These are phyloP conservation scores for Cephonodes hylas DNA, from an alignment of 2,888 invertebrate species.

Conservation along the genomic window DNA sequence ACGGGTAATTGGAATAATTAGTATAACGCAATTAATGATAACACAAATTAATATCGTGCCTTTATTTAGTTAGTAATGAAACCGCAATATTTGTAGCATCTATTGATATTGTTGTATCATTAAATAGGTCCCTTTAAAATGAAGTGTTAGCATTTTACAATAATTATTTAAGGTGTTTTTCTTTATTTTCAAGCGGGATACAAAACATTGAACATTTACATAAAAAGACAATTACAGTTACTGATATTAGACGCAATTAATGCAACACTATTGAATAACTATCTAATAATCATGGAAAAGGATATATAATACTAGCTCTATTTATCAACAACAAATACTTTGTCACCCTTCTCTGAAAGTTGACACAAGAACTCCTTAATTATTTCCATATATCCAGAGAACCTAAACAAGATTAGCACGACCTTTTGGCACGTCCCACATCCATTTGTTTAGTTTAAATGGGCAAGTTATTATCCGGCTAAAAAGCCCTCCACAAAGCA, in stretches of 20 bases:
- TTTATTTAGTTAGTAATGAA: neutral
- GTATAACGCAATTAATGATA: neutral
- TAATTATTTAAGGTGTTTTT: too few species aligned
- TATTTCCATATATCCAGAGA: neutral
- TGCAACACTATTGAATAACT: too few species aligned
- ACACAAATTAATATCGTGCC: neutral
- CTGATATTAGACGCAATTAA: too few species aligned
- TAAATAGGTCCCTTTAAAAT: too few species aligned
- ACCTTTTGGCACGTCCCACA: slow-evolving; percentile 16
- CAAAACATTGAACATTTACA: too few species aligned
- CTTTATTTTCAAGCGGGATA: too few species aligned
- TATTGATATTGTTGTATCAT: too few species aligned
- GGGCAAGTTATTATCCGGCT: slow-evolving; percentile 27
- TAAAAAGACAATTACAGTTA: too few species aligned
- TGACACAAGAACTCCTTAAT: neutral
- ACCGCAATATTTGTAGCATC: neutral
- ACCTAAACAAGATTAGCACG: neutral
- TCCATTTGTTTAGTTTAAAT: slow-evolving; percentile 26
- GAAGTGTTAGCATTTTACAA: too few species aligned
- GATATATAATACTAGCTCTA: too few species aligned
- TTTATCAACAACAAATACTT: neutral
- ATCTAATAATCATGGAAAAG: too few species aligned
- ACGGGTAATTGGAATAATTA: neutral
- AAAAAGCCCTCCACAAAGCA: slow-evolving; percentile 36
- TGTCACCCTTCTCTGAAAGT: neutral